phyloP scores from a whole-genome alignment of 2,888 invertebrate species.

The Blastobasis lacticolella region DNA sequence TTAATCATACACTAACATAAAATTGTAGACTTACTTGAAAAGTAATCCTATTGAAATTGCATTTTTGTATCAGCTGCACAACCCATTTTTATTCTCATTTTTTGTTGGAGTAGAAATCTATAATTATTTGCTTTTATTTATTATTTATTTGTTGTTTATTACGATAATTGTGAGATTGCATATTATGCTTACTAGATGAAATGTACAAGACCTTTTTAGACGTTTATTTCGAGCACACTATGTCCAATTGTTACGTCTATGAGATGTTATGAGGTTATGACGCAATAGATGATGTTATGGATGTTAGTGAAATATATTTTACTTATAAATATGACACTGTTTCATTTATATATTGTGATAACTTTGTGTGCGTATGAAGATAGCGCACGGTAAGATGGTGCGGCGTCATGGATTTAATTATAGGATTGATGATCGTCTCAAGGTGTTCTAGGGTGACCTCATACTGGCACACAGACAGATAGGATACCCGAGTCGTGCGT shows the following conservation, averaged over 20 bases:
- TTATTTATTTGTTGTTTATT: slow-evolving; percentile 8
- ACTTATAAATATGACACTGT: slow-evolving; percentile 34
- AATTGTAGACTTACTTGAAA: too few species aligned
- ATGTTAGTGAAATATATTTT: slow-evolving; percentile 64
- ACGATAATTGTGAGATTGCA: slow-evolving; percentile 17
- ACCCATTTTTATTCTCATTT: slow-evolving; percentile 7
- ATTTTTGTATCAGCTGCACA: slow-evolving; percentile 1
- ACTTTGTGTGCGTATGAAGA: too few species aligned
- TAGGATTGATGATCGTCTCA: too few species aligned
- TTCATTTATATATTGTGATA: not conserved
- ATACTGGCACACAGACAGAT: too few species aligned
- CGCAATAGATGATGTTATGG: slow-evolving; percentile 46
- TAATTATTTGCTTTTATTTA: slow-evolving; percentile 22
- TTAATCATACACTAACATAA: too few species aligned
- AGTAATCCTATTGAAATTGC: not conserved
- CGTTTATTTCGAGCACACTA: slow-evolving; percentile 24
- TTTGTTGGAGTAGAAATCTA: slow-evolving; percentile 32
- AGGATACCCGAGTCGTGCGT: too few species aligned
- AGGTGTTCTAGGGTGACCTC: too few species aligned
- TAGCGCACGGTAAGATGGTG: too few species aligned
- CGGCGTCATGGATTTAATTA: too few species aligned
- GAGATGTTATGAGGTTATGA: slow-evolving; percentile 30
- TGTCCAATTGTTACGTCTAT: slow-evolving; percentile 26
- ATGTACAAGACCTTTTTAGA: slow-evolving; percentile 14
- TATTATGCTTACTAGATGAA: slow-evolving; percentile 16